Evolutionary conservation across 53 echinoderm and acorn worm species (phyloP).

Genomic region (Mesocentrotus franciscanus): DNA sequence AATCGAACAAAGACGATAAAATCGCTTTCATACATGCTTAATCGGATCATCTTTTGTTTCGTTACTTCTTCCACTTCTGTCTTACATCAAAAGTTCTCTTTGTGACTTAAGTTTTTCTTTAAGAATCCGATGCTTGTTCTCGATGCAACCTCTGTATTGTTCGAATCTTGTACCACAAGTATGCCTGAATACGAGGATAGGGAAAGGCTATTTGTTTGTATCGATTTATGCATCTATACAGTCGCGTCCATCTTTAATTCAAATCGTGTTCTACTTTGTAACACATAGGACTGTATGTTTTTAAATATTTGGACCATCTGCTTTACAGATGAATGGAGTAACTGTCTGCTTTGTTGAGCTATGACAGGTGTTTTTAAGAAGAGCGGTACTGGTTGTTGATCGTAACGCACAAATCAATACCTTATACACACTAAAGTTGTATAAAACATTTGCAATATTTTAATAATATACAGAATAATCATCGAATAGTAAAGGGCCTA

Average conservation of each 20-base stretch:
- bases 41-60: slow-evolving; percentile 38
- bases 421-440: neutral
- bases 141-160: neutral
- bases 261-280: slow-evolving; percentile 5
- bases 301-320: slow-evolving; percentile 27
- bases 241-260: neutral
- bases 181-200: neutral
- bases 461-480: neutral
- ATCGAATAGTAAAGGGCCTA: neutral
- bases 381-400: neutral
- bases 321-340: neutral
- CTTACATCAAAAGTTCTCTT: slow-evolving; percentile 6
- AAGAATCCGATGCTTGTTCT: neutral
- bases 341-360: neutral
- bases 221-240: neutral
- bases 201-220: neutral
- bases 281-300: slow-evolving; percentile 36
- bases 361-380: slow-evolving; percentile 13
- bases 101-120: neutral
- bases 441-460: neutral
- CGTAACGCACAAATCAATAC: neutral
- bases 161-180: slow-evolving; percentile 6
- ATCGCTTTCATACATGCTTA: slow-evolving; percentile 23
- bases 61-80: slow-evolving; percentile 20
- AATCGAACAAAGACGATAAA: slow-evolving; percentile 24